A percentile compares a stretch with the other conserved stretches of the same genome.
Evolutionary conservation across 2,113 vertebrate genomes (phyloP).

Genomic region (Budorcas taxicolor): DNA sequence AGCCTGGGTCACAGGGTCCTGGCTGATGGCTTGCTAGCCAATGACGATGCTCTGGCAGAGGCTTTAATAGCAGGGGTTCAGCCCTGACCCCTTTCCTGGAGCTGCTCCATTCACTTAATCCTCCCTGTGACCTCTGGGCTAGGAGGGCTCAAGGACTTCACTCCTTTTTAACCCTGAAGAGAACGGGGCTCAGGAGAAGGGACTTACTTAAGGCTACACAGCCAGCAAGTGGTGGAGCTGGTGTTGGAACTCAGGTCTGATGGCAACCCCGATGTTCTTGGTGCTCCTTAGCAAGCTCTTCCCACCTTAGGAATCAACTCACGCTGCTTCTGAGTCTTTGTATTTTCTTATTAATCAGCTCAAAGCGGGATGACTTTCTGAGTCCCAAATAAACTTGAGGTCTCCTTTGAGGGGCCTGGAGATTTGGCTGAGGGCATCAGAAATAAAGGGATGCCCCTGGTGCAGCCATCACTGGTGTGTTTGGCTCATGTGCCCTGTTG

Average conservation of each 20-base stretch:
- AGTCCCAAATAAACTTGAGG: background rate
- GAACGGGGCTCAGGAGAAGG: background rate
- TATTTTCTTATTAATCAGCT: background rate
- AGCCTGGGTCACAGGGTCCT: background rate
- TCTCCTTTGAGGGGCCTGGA: background rate
- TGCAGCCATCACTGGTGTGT: accelerated
- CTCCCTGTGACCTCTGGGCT: background rate
- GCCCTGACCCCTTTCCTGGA: background rate
- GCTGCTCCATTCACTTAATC: background rate
- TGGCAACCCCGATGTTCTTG: accelerated
- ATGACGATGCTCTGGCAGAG: background rate
- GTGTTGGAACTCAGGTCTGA: background rate
- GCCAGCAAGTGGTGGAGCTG: background rate
- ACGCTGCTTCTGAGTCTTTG: accelerated
- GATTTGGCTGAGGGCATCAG: background rate
- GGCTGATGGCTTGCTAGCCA: accelerated
- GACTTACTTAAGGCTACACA: background rate
- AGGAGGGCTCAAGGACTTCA: background rate
- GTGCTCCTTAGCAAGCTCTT: accelerated
- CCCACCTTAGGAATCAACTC: accelerated
- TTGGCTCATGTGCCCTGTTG: background rate
- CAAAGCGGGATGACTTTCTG: background rate
- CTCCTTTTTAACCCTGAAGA: background rate
- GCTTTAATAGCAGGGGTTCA: background rate
- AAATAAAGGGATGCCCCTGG: background rate